Evolutionary conservation across 2,888 invertebrate genomes (phyloP).

Genomic region (Drosophila neonasuta): DNA sequence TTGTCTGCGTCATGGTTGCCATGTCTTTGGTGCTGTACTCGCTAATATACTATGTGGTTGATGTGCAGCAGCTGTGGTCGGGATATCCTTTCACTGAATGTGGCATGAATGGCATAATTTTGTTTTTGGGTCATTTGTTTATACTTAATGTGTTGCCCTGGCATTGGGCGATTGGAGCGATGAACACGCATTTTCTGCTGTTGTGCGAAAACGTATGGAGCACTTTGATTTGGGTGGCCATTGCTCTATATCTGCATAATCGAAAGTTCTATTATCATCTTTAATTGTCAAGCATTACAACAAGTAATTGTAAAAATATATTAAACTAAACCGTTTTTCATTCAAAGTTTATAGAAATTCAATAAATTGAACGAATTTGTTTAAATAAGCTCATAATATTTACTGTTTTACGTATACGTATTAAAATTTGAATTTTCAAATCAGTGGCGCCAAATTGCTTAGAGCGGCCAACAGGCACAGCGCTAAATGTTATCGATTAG

Average conservation of each 20-base stretch:
- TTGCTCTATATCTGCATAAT: neutral
- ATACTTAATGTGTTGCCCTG: constrained; percentile 89
- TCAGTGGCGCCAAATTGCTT: neutral
- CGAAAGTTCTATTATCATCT: neutral
- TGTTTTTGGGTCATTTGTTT: constrained; percentile 93
- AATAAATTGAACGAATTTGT: no score
- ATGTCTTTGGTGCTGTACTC: neutral
- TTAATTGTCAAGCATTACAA: neutral
- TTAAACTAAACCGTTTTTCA: no score
- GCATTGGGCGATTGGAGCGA: constrained; percentile 87
- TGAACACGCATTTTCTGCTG: constrained; percentile 88
- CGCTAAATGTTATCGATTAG: constrained; percentile 34
- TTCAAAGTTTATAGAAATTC: no score
- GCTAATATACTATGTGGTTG: neutral
- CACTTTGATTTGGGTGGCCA: neutral
- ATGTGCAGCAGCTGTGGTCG: neutral
- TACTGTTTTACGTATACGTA: no score
- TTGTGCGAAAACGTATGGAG: constrained; percentile 83
- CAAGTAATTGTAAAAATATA: no score
- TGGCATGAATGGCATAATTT: constrained; percentile 95
- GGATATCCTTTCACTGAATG: constrained; percentile 83
- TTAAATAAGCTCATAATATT: no score
- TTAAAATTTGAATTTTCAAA: neutral
- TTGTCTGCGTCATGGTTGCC: neutral
- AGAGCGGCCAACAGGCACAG: neutral